phyloP scores from a whole-genome alignment of 2,888 invertebrate species.

The Drosophila antonietae region DNA sequence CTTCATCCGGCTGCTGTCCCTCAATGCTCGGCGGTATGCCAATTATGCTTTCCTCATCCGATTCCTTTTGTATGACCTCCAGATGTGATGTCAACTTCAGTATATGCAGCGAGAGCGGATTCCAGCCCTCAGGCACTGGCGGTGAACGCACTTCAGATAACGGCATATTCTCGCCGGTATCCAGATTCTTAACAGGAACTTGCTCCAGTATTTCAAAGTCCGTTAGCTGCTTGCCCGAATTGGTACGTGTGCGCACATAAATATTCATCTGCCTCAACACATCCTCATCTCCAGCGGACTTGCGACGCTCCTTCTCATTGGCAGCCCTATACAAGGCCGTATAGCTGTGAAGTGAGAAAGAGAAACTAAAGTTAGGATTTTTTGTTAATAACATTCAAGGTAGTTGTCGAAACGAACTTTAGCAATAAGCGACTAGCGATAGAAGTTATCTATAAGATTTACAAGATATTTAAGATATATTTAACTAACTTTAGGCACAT shows the following conservation, averaged over 20 bases:
- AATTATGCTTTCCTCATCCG: conserved; percentile 91
- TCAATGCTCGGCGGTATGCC: conserved; percentile 85
- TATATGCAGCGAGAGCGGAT: conserved; percentile 97
- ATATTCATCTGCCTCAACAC: conserved; percentile 89
- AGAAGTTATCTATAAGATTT: neutral
- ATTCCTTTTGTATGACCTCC: conserved; percentile 93
- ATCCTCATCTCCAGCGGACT: conserved; percentile 93
- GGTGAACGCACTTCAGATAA: conserved; percentile 91
- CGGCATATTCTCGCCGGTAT: conserved; percentile 96
- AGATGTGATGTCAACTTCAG: conserved; percentile 92
- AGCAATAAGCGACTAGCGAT: conserved; percentile 53
- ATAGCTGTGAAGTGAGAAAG: conserved; percentile 66
- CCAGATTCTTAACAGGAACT: conserved; percentile 92
- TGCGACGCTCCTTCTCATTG: conserved; percentile 87
- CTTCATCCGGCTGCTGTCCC: conserved; percentile 83
- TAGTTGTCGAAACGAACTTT: conserved; percentile 56
- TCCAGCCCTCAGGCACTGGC: conserved; percentile 91
- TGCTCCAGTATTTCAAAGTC: conserved; percentile 97
- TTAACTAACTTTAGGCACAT: conserved; percentile 80
- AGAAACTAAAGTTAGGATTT: neutral
- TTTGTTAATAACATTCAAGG: neutral
- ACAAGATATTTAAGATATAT: conserved; percentile 2
- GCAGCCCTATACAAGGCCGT: conserved; percentile 81
- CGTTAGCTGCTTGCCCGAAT: conserved; percentile 93
- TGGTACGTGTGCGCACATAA: conserved; percentile 92